Base-by-base conservation (phyloP, 2,888 invertebrate species). In the Epinotia brunnichana region DNA sequence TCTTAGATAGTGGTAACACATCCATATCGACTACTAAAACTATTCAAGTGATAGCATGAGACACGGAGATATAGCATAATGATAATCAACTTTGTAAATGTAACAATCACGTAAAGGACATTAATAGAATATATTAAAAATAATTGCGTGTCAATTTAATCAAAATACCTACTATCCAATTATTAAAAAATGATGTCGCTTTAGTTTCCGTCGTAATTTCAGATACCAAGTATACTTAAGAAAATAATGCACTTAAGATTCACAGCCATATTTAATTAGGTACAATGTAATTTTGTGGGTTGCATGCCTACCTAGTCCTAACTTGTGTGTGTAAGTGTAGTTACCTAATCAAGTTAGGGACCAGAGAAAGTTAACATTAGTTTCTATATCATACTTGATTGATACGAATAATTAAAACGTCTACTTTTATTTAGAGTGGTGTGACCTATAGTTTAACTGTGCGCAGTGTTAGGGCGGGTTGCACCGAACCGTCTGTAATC, bases 191-290 rank as follows among this genome's bases (percentile, higher is more conserved):
- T 35, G 2, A 17, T 21, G 19, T 5, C 39, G 39, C 13, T 17
- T 29, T 39, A 54, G 21, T 54, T 54, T 54, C 24, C 21, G 5
- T 24, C 17, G n/a, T 9, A 51, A n/a, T 4, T 17, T 3, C 17
- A 51, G 17, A 51, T 24, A 41, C 13, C 5, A 60, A 39, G 17
- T 21, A 24, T 44, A 44, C 44, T 17, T 2, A 62, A 48, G 21
- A 60, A 39, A 39, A 17, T 39, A 64, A 53, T 35, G 35, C 35
- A 64, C 53, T 39, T 11, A 53, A 64, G 2, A 35, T 54, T 64
- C 64, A 64, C 64, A 64, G 64, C 64, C 64, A 54, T 53, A 39
- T 64, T 13, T n/a, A 64, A 64, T 54, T 35, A 54, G 64, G 62
- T 63, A 63, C 62, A 17, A 29, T 63, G 44, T 48, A 48, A 19